Base-by-base conservation (phyloP, 2,797 vertebrate species). In the Oreochromis grahami region DNA sequence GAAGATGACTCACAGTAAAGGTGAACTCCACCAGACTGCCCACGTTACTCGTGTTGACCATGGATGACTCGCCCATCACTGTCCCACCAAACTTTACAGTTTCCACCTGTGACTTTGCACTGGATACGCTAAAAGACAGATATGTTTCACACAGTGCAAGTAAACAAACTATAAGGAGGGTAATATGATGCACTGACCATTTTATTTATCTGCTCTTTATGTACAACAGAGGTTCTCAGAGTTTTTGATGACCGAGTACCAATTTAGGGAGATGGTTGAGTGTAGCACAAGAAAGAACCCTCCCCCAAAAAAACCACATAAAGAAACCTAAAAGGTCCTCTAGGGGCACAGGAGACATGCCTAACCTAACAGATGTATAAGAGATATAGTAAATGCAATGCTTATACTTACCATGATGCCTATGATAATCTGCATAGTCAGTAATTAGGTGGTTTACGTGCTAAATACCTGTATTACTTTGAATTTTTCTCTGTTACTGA, bases 41-140 rank as follows among this genome's bases (percentile, higher is more conserved):
- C 63, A 99, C 96, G 50, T 99, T 97, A 88, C 95, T 93, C 87
- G 95, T 96, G 10, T 85, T 96, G 41, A 90, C 95, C 98, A 99
- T 99, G 91, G 97, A 98, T 1, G 97, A 97, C 94, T 98, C 98
- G 0, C 98, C 98, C 95, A 96, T 96, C 94, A 99, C 98, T 3
- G 78, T 82, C 10, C 98, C 98, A 10, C 97, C 96, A 91, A 98
- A 99, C 84, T 92, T 93, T 0, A 60, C 56, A 19, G 97, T 97
- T 82, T 95, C 95, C 43, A 96, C 77, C 9, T 76, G 2, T 1
- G 70, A 1, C 1, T 91, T 93, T 2, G 32, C 58, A 89, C 97
- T 98, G 94, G 8, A 85, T 5, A 24, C 32, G 45, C 53, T 10
- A 55, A 84, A 36, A 76, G 70, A 65, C 43, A 41, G 9, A 80